Conservation (phyloP, 2,113 vertebrate species). For the Ardeotis arabs region DNA sequence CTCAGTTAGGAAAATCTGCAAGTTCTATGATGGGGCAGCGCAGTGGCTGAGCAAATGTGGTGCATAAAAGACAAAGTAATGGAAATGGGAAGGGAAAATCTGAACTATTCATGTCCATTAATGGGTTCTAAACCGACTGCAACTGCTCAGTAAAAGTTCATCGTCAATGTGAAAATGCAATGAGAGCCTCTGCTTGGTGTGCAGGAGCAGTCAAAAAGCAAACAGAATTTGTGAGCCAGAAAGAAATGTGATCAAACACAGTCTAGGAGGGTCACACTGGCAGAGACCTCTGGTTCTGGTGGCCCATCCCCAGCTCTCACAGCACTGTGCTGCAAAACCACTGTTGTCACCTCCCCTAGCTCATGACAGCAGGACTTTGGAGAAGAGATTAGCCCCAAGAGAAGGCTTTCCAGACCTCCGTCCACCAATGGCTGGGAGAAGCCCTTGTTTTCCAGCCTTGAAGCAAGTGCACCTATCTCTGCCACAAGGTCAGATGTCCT, state of each 20-base stretch:
- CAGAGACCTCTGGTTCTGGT: background rate
- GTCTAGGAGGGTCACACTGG: background rate
- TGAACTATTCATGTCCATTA: conserved; percentile 27
- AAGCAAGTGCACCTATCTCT: rapidly evolving
- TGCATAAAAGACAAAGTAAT: conserved; percentile 40
- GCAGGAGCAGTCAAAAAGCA: background rate
- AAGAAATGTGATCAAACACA: background rate
- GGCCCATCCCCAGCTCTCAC: background rate
- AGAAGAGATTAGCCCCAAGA: background rate
- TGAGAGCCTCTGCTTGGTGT: background rate
- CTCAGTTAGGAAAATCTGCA: background rate
- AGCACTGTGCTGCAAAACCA: background rate
- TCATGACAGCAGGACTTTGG: background rate
- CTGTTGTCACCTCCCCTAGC: background rate
- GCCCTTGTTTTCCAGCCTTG: background rate
- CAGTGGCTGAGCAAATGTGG: background rate
- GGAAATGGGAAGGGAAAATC: conserved; percentile 31
- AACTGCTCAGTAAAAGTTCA: conserved; percentile 24
- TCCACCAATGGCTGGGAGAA: background rate
- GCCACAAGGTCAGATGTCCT: background rate
- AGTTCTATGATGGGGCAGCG: background rate
- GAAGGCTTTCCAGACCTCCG: background rate
- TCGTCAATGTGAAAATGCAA: background rate
- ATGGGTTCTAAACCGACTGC: conserved; percentile 37
- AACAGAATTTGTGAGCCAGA: background rate